Base-by-base conservation (phyloP, 2,888 invertebrate genomes). In the Caenorhabditis drosophilae region DNA sequence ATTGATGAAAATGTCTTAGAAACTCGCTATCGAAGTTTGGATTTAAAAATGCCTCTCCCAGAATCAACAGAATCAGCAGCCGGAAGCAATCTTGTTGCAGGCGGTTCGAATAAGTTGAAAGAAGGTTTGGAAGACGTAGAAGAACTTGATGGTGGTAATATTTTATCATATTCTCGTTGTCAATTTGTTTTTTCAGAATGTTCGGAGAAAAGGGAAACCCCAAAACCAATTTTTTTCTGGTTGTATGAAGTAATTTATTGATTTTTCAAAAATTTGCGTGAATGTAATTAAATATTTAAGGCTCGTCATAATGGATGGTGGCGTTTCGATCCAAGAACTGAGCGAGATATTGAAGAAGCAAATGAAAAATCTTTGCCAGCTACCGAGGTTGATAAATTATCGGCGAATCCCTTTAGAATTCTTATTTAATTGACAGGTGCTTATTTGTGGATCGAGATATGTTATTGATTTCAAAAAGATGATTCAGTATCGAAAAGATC, bases 281-380 rank as follows among this genome's bases (percentile, higher is more conserved):
- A n/a, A n/a, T n/a, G n/a, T 16, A 38, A 6, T 38, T 11, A 38
- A 38, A 38, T 36, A 27, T 26, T 27, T 16, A 61, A n/a, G 38
- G 70, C 56, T n/a, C 55, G 67, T 18, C 40, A 50, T 4, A 44
- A 58, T 11, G 67, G 73, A 16, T 77, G 77, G 77, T 77, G 77
- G 77, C 41, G 77, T n/a, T 77, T 66, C 54, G 74, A 77, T 41
- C 75, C 75, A 11, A 52, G 67, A 26, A 51, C 51, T 22, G 77
- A 77, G 52, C 62, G 61, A 18, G 72, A 73, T 20, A 60, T 77
- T 23, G 69, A 67, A 27, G 64, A 46, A 11, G 69, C 64, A 12
- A 54, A 42, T 34, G 11, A 22, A 1, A 34, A 18, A 9, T 34
- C 41, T 3, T 53, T 55, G 55, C 50, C 61, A 16, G 25, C 45